Evolutionary conservation across 2,888 invertebrate species (phyloP), one percentile per base, ranked within the genome.

Genomic region (Sarcophaga rosellei): DNA sequence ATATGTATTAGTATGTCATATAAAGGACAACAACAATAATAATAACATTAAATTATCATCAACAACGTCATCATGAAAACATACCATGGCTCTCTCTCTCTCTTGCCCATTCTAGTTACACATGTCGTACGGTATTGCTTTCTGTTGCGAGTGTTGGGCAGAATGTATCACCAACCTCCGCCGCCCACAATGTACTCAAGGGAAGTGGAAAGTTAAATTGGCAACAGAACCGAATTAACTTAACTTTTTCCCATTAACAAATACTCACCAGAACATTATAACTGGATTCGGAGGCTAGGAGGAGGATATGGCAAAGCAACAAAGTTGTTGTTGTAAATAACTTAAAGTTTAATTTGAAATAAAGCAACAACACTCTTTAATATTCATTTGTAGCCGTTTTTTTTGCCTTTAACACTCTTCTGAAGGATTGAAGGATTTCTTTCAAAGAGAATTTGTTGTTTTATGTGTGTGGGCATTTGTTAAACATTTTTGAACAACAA

Each of bases 121-220:
- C 8, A 12, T 44, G 35, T 53, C 21, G 17, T 66, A 17, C 35
- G 35, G 23, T 66, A 23, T 20, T 57, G 23, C 17, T 15, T 12
- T 62, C 25, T 53, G 53, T 15, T 53, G 61, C 10, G 3, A 8
- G 21, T 61, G 23, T 25, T 20, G 53, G 2, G 0, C 17, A 53
- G 17, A 53, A 53, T 1, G 53, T 12, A 15, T 15, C 53, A 17
- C 53, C 53, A 53, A 12, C 4, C 53, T 17, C 5, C 53, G 17
- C 17, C 53, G 53, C 17, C 35, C 61, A n/a, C 61, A 61, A n/a
- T 75, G 66, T 69, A 17, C 63, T 75, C 69, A 10, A 59, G 70
- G 59, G 59, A 81, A 70, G 75, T 81, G 75, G 53, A 70, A 76
- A 76, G 59, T 82, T 76, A 76, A 76, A 76, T 81, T 81, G 63